Evolutionary conservation across 1,140 invertebrate species (phyloP).

Genomic region (Pararge aegeria): DNA sequence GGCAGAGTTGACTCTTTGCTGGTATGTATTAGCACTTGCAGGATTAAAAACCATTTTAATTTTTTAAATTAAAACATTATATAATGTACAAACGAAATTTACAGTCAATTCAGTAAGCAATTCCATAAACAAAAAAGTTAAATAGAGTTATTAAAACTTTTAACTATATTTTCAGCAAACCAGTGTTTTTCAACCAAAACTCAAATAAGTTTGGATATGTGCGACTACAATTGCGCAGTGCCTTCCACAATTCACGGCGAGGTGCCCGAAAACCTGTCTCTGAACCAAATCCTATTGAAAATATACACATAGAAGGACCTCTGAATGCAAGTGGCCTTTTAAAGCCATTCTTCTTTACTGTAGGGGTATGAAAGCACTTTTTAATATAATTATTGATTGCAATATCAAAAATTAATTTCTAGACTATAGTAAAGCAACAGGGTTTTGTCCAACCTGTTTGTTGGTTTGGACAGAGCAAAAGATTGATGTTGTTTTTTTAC

Average conservation of each 20-base stretch:
- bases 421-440: background rate
- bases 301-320: conserved; percentile 55
- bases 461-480: no score
- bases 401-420: no score
- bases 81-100: no score
- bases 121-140: no score
- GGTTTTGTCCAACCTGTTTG: no score
- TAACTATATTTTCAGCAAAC: conserved; percentile 60
- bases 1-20: conserved; percentile 53
- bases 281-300: conserved; percentile 54
- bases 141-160: no score
- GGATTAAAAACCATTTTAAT: background rate
- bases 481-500: no score
- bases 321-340: conserved; percentile 77
- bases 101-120: no score
- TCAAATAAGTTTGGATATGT: conserved; percentile 36
- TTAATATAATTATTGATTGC: background rate
- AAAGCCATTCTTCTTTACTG: conserved; percentile 85
- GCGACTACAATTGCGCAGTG: conserved; percentile 49
- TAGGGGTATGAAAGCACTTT: conserved; percentile 79
- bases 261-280: conserved; percentile 33
- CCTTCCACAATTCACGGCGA: conserved; percentile 53
- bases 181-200: conserved; percentile 39
- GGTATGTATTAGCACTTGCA: conserved; percentile 37
- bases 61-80: no score